Conservation (phyloP, 2,888 invertebrate genomes). For the Spilosoma lubricipeda region DNA sequence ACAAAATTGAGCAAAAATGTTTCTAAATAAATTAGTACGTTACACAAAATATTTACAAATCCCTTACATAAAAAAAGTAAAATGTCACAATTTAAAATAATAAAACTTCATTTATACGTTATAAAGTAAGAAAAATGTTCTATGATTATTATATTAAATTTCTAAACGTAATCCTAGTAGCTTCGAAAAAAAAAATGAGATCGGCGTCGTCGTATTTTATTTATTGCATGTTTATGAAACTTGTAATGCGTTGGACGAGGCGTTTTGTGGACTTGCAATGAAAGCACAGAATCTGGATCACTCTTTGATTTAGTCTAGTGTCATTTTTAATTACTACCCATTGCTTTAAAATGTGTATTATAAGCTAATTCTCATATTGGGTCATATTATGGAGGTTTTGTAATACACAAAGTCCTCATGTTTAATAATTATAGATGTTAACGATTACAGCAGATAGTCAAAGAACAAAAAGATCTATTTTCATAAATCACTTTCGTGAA, state of each 20-base stretch:
- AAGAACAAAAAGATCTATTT: constrained; percentile 32
- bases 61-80: constrained; percentile 69
- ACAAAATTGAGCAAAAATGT: constrained; percentile 85
- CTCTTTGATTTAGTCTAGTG: constrained; percentile 27
- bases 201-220: constrained; percentile 75
- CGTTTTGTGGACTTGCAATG: constrained; percentile 26
- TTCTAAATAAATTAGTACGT: constrained; percentile 82
- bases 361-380: background rate
- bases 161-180: constrained; percentile 79
- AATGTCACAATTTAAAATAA: constrained; percentile 80
- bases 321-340: constrained; percentile 14
- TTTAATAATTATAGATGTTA: background rate
- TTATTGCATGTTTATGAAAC: constrained; percentile 58
- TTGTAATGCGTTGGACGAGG: constrained; percentile 49
- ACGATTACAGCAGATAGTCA: constrained; percentile 15
- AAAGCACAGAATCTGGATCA: constrained; percentile 26
- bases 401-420: background rate
- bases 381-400: background rate
- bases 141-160: constrained; percentile 64
- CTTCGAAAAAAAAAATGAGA: constrained; percentile 84
- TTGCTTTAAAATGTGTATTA: constrained; percentile 6
- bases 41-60: constrained; percentile 75
- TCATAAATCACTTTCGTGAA: constrained; percentile 44
- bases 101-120: constrained; percentile 70
- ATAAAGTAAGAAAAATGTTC: constrained; percentile 69